Evolutionary conservation across 2,888 invertebrate genomes (phyloP).

Genomic region (Polymixis flavicincta): DNA sequence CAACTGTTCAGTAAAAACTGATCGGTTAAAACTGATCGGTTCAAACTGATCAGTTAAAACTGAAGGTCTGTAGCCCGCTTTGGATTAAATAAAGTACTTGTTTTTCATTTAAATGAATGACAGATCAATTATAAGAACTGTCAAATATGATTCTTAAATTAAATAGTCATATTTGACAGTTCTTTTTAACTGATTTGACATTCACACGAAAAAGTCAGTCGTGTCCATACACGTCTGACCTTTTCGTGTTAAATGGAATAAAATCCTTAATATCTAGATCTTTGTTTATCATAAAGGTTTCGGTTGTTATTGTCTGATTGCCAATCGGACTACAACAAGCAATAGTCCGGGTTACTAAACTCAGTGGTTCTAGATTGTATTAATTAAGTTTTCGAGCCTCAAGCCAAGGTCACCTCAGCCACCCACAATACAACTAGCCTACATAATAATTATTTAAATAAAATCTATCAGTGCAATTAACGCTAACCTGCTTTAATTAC

Average conservation of each 20-base stretch:
- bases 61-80: too few species aligned
- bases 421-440: conserved; percentile 15
- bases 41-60: too few species aligned
- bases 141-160: not conserved
- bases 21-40: too few species aligned
- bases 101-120: not conserved
- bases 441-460: conserved; percentile 12
- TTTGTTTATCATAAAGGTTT: conserved; percentile 22
- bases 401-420: conserved; percentile 46
- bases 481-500: not conserved
- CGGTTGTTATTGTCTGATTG: conserved; percentile 33
- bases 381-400: conserved; percentile 41
- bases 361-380: conserved; percentile 30
- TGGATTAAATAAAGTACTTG: too few species aligned
- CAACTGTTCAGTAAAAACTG: too few species aligned
- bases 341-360: conserved; percentile 45
- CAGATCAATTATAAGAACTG: conserved; percentile 1
- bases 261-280: not conserved
- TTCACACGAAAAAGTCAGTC: too few species aligned
- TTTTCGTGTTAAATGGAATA: not conserved
- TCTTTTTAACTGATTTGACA: not conserved
- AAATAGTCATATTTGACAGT: not conserved
- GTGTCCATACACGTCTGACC: not conserved
- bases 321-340: conserved; percentile 28
- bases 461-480: conserved; percentile 15